A percentile compares a stretch with the other conserved stretches of the same genome.
These are phyloP conservation scores for Mizuhopecten yessoensis DNA, from an alignment of 1,140 invertebrate species.

Conservation along the genomic window DNA sequence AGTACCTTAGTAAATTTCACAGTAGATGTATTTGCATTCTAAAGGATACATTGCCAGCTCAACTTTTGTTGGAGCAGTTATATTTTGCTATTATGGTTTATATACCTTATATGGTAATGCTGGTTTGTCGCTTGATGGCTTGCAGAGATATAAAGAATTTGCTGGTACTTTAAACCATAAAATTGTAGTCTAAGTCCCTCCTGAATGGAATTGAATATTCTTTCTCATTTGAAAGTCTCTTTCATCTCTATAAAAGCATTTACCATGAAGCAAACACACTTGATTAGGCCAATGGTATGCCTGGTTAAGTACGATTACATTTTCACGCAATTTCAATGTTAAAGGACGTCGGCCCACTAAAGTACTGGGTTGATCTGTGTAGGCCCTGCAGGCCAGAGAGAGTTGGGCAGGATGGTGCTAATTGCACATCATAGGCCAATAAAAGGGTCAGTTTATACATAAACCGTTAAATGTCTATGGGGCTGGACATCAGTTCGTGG, in stretches of 20 bases:
- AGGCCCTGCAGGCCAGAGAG: background rate
- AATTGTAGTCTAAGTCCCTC: background rate
- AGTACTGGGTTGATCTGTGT: background rate
- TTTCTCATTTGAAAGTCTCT: constrained; percentile 34
- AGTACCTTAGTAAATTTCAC: too few species aligned
- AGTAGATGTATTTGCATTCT: too few species aligned
- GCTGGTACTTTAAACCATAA: background rate
- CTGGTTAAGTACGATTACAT: background rate
- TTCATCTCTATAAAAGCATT: background rate
- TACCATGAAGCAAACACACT: background rate
- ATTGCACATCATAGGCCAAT: constrained; percentile 2
- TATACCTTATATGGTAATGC: background rate
- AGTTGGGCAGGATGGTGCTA: background rate
- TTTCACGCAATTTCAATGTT: constrained; percentile 5
- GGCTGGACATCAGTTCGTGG: background rate
- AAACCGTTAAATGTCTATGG: background rate
- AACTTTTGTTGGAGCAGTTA: too few species aligned
- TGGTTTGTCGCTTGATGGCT: background rate
- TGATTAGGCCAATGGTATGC: background rate
- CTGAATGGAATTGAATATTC: background rate
- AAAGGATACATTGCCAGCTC: too few species aligned
- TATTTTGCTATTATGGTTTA: background rate
- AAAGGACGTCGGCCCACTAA: background rate
- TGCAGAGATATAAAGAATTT: background rate
- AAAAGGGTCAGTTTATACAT: constrained; percentile 10